Base-by-base conservation (phyloP, 2,797 vertebrate species). In the Orestias chungarensis region DNA sequence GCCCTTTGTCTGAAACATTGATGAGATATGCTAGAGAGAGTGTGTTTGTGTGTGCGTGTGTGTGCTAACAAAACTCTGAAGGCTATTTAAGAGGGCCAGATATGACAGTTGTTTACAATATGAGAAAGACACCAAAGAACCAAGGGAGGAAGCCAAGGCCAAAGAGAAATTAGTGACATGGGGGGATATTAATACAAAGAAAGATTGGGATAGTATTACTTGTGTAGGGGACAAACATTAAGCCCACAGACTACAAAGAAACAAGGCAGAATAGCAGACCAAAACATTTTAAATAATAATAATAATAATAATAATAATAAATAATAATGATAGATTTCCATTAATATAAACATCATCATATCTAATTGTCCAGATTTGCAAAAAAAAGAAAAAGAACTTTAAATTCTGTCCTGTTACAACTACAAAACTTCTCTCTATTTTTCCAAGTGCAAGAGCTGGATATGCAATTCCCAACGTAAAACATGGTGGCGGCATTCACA, bases 61-160 rank as follows among this genome's bases (percentile, higher is more conserved):
- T 65, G 42, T 29, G 43, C 77, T 76, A 66, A 66, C 29, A 40
- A 68, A 81, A 78, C 80, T 80, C 47, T 93, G 91, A 91, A 92
- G 92, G 93, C 94, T 95, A 94, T 96, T 96, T 95, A 96, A 95
- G 95, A 96, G 93, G 95, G 94, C 91, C 94, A 94, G 95, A 95
- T 94, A 95, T 78, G 92, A 96, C 94, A 95, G 95, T 95, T 96
- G 96, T 95, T 96, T 96, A 96, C 95, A 94, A 93, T 83, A 92
- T 87, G 57, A 91, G 92, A 95, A 92, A 95, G 93, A 95, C 95
- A 91, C 50, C 62, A 67, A 84, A 80, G 74, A 80, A 73, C 64
- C 71, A 79, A 85, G 83, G 90, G 92, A 92, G 84, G 91, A 92
- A 92, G 92, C 89, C 89, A 92, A 90, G 90, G 87, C 76, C 88